A percentile compares a stretch with the other conserved stretches of the same genome.
phyloP scores from a whole-genome alignment of 2,888 invertebrate species.

The Melikaiella ostensackeni region DNA sequence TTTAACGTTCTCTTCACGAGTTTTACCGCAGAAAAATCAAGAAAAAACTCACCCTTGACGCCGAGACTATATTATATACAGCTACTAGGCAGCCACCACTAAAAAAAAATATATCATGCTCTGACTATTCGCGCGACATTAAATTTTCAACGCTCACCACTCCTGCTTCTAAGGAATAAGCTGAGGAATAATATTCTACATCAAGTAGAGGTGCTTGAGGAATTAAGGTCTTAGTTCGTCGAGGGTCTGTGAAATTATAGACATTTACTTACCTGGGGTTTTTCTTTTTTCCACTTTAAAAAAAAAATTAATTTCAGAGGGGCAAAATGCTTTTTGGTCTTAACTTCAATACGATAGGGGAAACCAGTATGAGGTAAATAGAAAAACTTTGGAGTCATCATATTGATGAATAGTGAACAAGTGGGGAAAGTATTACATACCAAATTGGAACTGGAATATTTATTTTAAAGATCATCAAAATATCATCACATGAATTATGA shows the following conservation, averaged over 20 bases:
- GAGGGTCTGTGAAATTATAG: slow-evolving; percentile 9
- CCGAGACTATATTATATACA: slow-evolving; percentile 1
- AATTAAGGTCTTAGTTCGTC: slow-evolving; percentile 15
- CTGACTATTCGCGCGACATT: slow-evolving; percentile 15
- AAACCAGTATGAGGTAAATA: too few species aligned
- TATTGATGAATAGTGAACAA: too few species aligned
- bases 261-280: neutral
- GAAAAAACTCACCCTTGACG: slow-evolving; percentile 39
- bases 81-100: neutral
- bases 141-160: slow-evolving; percentile 20
- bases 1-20: slow-evolving; percentile 43
- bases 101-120: slow-evolving; percentile 1
- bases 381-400: too few species aligned
- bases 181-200: slow-evolving; percentile 17
- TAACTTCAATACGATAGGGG: neutral
- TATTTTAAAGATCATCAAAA: too few species aligned
- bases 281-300: neutral
- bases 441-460: too few species aligned
- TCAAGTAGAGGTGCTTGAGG: neutral
- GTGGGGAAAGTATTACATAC: too few species aligned
- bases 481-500: too few species aligned
- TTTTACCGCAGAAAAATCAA: slow-evolving; percentile 40
- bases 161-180: slow-evolving; percentile 2
- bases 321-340: neutral
- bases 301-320: neutral